phyloP scores from a whole-genome alignment of 1,140 invertebrate species.

The Spodoptera frugiperda region DNA sequence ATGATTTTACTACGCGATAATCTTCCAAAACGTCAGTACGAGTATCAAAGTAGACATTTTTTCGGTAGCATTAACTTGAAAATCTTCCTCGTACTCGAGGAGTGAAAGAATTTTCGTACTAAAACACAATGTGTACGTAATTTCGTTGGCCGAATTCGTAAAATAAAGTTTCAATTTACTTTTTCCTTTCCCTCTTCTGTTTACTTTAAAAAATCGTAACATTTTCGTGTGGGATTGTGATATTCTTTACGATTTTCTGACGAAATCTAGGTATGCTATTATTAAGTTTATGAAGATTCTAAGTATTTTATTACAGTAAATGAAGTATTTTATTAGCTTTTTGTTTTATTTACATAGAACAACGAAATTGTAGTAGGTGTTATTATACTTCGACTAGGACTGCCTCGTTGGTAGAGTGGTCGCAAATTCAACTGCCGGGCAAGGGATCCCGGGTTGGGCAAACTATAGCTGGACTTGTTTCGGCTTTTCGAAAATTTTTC shows the following conservation, averaged over 20 bases:
- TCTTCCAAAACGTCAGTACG: not conserved
- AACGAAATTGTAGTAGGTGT: too few species aligned
- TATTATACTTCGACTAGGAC: too few species aligned
- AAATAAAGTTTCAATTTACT: conserved; percentile 39
- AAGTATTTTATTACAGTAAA: too few species aligned
- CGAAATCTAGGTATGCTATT: not conserved
- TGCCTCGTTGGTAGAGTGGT: too few species aligned
- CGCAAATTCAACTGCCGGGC: too few species aligned
- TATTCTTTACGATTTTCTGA: not conserved
- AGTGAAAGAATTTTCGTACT: not conserved
- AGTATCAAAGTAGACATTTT: conserved; percentile 7
- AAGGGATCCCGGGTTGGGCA: too few species aligned
- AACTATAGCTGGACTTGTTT: too few species aligned
- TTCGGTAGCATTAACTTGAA: not conserved
- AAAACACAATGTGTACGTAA: conserved; percentile 32
- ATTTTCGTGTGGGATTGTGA: not conserved
- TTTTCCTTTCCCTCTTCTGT: conserved; percentile 3
- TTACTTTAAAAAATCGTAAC: conserved; percentile 4
- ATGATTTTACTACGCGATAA: conserved; percentile 2
- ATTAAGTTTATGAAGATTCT: too few species aligned
- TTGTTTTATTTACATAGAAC: too few species aligned
- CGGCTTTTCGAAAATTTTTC: too few species aligned
- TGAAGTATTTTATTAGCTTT: too few species aligned
- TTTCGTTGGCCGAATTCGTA: conserved; percentile 24
- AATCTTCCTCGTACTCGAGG: not conserved